Base-by-base conservation (phyloP, 2,797 vertebrate genomes). In the Tolypeutes matacus region DNA sequence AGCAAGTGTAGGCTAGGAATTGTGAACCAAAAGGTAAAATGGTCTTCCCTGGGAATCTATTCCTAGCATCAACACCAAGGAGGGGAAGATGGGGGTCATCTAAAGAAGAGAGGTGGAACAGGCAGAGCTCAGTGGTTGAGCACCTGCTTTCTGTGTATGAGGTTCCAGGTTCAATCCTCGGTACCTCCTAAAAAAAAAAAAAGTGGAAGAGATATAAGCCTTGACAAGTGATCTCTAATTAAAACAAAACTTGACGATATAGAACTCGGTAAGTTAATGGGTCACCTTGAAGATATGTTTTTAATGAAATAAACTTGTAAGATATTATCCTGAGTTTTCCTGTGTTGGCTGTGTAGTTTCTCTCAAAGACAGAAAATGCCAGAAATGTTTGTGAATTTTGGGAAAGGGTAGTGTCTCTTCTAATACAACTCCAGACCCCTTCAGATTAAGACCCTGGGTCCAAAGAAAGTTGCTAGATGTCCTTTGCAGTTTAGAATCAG, bases 271-370 rank as follows among this genome's bases (percentile, higher is more conserved):
- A n/a, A 7, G 42, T 51, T 6, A 18, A 25, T 0, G 0, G 10
- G 11, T 29, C 34, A 7, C 20, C 46, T 12, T 13, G 5, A 58
- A 92, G 27, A 62, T 15, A 12, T 10, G 21, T 36, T 72, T 62
- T 85, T 49, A 6, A 25, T 3, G 10, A 34, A 64, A 62, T 39
- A 15, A 62, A 13, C 36, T 39, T 9, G 20, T 58, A 15, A 60
- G 56, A 21, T 11, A 56, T 23, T 3, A 23, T 21, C 36, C 65
- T 12, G 18, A 20, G 31, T 7, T 39, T 64, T 67, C 4, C 23
- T 9, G 15, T 21, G 8, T 1, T 34, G 72, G 5, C 42, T 2
- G 3, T 0, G 0, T 12, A 6, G 4, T 29, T 65, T n/a, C 46
- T 80, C 34, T 3, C 18, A 29, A 39, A 20, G 34, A 67, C 14